Base-by-base conservation (phyloP, 2,797 vertebrate genomes). In the Morus bassanus region DNA sequence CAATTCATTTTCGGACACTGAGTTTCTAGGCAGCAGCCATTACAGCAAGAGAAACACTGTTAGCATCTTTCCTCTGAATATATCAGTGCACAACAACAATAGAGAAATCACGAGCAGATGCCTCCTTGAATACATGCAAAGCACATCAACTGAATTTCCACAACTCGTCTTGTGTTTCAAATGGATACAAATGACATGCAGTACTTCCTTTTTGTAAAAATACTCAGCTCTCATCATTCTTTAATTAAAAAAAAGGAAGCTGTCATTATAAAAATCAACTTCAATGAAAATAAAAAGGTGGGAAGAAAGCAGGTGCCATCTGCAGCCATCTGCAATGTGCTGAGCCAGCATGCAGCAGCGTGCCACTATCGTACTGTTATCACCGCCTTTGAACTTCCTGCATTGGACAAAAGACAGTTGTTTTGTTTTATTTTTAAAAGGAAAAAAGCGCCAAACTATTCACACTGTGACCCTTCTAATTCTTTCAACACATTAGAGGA, bases 41-140 rank as follows among this genome's bases (percentile, higher is more conserved):
- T 63, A 91, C 64, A 84, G 63, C n/a, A 81, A 80, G 33, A 86
- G 54, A 85, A 73, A 85, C 23, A 18, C 72, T n/a, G 33, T 77
- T 89, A 81, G 64, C 73, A 61, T 56, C 50, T 43, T 81, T 65
- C 67, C 46, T 69, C 79, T 64, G 80, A 96, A 88, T 70, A 37
- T 48, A 77, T 74, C 73, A 74, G 35, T 54, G 87, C 72, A 83
- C 72, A 92, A 53, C 59, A 83, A 95, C 89, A 96, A 95, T 63
- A 59, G 70, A 63, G 69, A 80, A 96, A 92, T 83, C 82, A 91
- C 0, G 1, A 91, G 72, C 91, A 95, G 89, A 92, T 91, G 92
- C 88, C 54, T 83, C 65, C 76, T 81, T 56, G 56, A 88, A 74
- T 50, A 85, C 4, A 3, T 63, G 80, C 73, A 84, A 63, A 68